phyloP scores from a whole-genome alignment of 2,113 vertebrate species.

The Lanius collurio region DNA sequence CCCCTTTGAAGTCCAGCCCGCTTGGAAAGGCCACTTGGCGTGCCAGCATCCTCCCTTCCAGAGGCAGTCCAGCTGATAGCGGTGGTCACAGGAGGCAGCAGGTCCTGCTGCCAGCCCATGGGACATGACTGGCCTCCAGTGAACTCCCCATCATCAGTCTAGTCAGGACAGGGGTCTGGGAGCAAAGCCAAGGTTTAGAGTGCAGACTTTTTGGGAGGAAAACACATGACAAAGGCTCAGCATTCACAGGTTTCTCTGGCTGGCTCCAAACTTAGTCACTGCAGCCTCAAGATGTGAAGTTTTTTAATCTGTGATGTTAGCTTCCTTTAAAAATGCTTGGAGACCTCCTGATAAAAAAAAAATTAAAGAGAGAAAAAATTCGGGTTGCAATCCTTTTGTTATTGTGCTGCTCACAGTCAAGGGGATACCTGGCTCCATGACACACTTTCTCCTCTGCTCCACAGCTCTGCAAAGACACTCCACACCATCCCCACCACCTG shows the following conservation, averaged over 20 bases:
- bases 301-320: neutral
- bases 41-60: neutral
- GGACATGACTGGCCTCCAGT: neutral
- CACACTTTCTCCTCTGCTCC: neutral
- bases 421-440: neutral
- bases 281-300: neutral
- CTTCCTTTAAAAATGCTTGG: neutral
- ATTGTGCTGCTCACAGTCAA: neutral
- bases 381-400: neutral
- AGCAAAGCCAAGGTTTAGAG: neutral
- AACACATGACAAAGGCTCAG: accelerated
- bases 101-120: neutral
- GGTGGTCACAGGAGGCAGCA: neutral
- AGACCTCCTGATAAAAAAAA: neutral
- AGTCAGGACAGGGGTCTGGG: neutral
- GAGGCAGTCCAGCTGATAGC: neutral
- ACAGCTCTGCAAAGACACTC: neutral
- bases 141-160: neutral
- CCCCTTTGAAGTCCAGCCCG: neutral
- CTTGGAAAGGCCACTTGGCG: neutral
- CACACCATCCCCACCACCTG: neutral
- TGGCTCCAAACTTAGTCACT: neutral
- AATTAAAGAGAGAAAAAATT: neutral
- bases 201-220: neutral
- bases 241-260: neutral